Evolutionary conservation across 2,888 invertebrate genomes (phyloP).

Genomic region (Mythimna albipuncta): DNA sequence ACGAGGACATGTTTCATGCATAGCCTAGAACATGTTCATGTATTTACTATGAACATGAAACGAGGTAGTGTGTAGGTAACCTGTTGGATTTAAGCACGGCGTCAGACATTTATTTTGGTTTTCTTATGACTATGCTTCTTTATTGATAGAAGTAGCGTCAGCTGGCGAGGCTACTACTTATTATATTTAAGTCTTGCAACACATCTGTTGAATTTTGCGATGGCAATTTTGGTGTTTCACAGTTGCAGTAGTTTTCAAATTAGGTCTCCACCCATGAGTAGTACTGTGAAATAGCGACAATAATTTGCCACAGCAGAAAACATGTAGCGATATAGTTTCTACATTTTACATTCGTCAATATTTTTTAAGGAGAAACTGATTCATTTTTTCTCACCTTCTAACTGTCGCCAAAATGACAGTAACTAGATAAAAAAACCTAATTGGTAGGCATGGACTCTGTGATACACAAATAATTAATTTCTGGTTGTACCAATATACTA

Average conservation of each 20-base stretch:
- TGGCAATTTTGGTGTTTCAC: neutral
- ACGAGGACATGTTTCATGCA: constrained; percentile 57
- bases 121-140: constrained; percentile 12
- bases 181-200: neutral
- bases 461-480: neutral
- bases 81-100: constrained; percentile 40
- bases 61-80: constrained; percentile 4
- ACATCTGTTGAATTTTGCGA: neutral
- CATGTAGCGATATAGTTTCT: too few species aligned
- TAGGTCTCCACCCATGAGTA: too few species aligned
- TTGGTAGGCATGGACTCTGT: neutral
- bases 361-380: too few species aligned
- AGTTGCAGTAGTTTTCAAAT: too few species aligned
- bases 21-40: constrained; percentile 43
- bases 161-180: neutral
- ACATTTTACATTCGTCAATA: too few species aligned
- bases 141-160: constrained; percentile 3
- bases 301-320: too few species aligned
- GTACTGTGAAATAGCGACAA: too few species aligned
- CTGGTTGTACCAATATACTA: neutral
- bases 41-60: constrained; percentile 40
- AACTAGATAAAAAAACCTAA: neutral
- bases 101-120: constrained; percentile 32
- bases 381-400: too few species aligned
- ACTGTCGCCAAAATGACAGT: too few species aligned